Evolutionary conservation across 1,140 invertebrate species (phyloP).

Genomic region (Trichonephila clavata): DNA sequence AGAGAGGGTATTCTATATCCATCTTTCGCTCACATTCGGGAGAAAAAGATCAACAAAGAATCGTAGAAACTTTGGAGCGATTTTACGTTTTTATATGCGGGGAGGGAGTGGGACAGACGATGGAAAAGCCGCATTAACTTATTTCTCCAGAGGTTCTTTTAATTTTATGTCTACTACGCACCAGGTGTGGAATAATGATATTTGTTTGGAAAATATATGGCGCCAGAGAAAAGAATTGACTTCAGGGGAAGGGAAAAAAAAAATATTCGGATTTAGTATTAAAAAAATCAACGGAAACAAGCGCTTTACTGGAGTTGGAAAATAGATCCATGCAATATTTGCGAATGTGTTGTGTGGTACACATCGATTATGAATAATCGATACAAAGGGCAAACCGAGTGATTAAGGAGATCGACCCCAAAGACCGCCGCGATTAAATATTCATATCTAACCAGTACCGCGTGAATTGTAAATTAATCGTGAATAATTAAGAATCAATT

Average conservation of each 20-base stretch:
- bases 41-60: neutral
- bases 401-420: neutral
- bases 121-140: neutral
- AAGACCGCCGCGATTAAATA: neutral
- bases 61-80: neutral
- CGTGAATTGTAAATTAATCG: neutral
- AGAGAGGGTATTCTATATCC: neutral
- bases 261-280: neutral
- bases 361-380: constrained; percentile 29
- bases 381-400: neutral
- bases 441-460: neutral
- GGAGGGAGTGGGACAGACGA: no score
- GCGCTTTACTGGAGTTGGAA: neutral
- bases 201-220: neutral
- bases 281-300: neutral
- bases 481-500: constrained; percentile 15
- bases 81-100: neutral
- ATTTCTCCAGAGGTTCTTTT: neutral
- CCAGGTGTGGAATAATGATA: neutral
- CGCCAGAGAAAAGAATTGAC: neutral
- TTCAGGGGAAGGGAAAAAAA: neutral
- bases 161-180: neutral
- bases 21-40: neutral
- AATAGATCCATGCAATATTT: neutral
- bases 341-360: neutral